Conservation (phyloP, 2,888 invertebrate genomes). For the Oligia strigilis region DNA sequence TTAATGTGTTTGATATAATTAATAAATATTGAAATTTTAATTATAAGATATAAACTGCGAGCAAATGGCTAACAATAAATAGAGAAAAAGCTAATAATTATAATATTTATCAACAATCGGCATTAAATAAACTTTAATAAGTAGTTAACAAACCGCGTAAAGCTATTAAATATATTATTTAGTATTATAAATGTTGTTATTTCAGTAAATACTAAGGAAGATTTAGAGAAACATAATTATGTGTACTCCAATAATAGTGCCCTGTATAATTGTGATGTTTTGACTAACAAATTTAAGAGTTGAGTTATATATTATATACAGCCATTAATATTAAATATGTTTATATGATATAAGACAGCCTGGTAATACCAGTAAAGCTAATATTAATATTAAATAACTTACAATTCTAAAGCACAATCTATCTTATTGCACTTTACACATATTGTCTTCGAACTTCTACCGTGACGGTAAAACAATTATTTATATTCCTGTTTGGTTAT, state of each 20-base stretch:
- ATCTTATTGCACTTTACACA: slow-evolving; percentile 80
- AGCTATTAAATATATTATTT: slow-evolving; percentile 60
- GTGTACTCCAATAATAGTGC: slow-evolving; percentile 53
- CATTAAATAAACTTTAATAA: slow-evolving; percentile 62
- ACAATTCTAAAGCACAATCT: slow-evolving; percentile 78
- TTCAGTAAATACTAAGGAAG: slow-evolving; percentile 34
- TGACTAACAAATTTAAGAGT: slow-evolving; percentile 50
- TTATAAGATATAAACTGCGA: slow-evolving; percentile 26
- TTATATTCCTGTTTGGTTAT: slow-evolving; percentile 52
- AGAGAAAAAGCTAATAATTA: slow-evolving; percentile 39
- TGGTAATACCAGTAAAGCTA: slow-evolving; percentile 72
- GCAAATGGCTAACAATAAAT: slow-evolving; percentile 32
- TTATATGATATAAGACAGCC: slow-evolving; percentile 66
- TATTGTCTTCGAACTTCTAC: slow-evolving; percentile 77
- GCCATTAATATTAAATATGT: slow-evolving; percentile 63
- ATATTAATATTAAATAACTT: slow-evolving; percentile 65
- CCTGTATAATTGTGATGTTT: slow-evolving; percentile 64
- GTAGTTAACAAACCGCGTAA: slow-evolving; percentile 70
- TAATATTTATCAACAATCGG: slow-evolving; percentile 45
- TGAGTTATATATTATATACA: slow-evolving; percentile 59
- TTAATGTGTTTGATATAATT: slow-evolving; percentile 14
- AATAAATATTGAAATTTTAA: slow-evolving; percentile 8
- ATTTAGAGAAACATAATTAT: slow-evolving; percentile 43
- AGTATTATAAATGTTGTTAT: slow-evolving; percentile 30
- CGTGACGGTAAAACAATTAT: slow-evolving; percentile 58